These are phyloP conservation scores for Gulo gulo DNA, from an alignment of 2,113 vertebrate species.

Conservation along the genomic window DNA sequence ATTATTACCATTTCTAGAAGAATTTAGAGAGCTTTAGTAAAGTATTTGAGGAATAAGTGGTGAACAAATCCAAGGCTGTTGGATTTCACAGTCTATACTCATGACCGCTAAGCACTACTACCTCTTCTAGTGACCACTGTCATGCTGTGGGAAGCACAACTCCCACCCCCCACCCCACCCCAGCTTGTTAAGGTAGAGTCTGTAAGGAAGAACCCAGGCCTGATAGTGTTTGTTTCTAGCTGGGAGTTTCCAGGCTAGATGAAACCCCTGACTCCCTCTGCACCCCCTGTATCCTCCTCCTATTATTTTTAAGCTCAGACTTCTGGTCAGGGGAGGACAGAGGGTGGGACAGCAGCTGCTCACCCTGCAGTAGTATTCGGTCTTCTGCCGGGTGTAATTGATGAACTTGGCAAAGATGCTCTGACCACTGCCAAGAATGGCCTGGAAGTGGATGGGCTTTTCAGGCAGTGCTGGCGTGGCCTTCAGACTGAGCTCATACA, in stretches of 20 bases:
- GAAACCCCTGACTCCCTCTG: neutral
- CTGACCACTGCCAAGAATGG: slow-evolving; percentile 86
- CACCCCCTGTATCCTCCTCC: neutral
- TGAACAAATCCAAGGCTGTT: neutral
- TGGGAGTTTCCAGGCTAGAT: neutral
- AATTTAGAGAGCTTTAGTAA: neutral
- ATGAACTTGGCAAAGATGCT: slow-evolving; percentile 83
- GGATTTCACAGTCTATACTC: neutral
- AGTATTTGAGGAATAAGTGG: neutral
- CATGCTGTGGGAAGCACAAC: neutral
- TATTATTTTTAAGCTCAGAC: neutral
- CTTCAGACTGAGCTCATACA: slow-evolving; percentile 87
- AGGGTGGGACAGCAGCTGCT: neutral
- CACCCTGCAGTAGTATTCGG: slow-evolving; percentile 88
- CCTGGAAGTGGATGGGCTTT: slow-evolving; percentile 85
- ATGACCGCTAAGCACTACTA: neutral
- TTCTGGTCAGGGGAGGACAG: neutral
- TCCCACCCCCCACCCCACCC: neutral
- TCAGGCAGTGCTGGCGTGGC: slow-evolving; percentile 83
- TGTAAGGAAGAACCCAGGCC: neutral
- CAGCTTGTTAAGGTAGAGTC: neutral
- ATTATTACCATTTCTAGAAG: neutral
- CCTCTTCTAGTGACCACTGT: neutral
- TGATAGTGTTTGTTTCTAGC: neutral
- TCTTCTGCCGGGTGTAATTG: slow-evolving; percentile 86